phyloP scores from a whole-genome alignment of 2,113 vertebrate species.

The Thryonomys swinderianus region DNA sequence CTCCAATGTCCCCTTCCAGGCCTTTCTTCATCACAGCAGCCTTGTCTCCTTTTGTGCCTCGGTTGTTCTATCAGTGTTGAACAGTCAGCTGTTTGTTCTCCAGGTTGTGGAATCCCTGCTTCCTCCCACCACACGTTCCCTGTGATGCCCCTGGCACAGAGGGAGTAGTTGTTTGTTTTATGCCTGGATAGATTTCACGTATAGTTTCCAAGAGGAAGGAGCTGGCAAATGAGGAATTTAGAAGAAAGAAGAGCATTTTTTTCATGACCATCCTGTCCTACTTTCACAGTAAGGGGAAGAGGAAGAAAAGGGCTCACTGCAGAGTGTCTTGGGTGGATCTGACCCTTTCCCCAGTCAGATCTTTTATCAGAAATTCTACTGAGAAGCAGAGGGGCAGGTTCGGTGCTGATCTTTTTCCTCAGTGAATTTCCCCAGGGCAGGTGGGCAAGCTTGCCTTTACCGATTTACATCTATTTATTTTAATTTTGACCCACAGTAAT shows the following conservation, averaged over 20 bases:
- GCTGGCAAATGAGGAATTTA: not conserved
- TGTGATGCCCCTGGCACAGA: not conserved
- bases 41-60: not conserved
- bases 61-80: not conserved
- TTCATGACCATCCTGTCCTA: not conserved
- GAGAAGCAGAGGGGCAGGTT: not conserved
- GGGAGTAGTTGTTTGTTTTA: not conserved
- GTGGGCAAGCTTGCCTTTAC: not conserved
- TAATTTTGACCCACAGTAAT: not conserved
- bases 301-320: not conserved
- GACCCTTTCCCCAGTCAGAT: not conserved
- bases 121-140: not conserved
- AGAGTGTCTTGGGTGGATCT: not conserved
- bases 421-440: not conserved
- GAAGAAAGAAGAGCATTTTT: not conserved
- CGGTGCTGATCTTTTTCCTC: not conserved
- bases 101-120: not conserved
- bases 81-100: not conserved
- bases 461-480: not conserved
- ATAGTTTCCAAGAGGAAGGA: not conserved
- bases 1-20: not conserved
- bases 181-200: not conserved
- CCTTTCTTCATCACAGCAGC: not conserved
- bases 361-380: not conserved
- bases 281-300: not conserved